Evolutionary conservation across 2,888 invertebrate genomes (phyloP), one percentile per base, ranked within the genome.

Genomic region (Eurytoma adleriae): DNA sequence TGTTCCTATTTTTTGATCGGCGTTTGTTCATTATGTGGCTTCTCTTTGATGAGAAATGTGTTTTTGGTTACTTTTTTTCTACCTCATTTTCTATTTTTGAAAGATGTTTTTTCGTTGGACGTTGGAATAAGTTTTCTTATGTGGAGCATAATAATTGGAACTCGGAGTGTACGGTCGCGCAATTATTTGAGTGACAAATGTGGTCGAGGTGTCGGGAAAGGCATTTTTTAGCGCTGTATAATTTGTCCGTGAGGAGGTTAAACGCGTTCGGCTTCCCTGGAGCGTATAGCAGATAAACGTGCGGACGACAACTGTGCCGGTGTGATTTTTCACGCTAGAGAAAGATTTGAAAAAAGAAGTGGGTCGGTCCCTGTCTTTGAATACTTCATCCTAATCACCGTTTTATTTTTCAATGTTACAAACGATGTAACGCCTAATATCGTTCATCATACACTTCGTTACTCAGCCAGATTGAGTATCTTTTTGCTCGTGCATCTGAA

Each of bases 201-300:
- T 40, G 40, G 40, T 59, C 40, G 40, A 40, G 40, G 40, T 40
- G 40, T 40, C 40, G 40, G 40, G 10, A 40, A 40, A 40, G 40
- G 40, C 40, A 40, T 40, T 40, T 40, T 40, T 40, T 40, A 40
- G 40, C 40, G 10, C 10, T 40, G 40, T 59, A 59, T 59, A 13
- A 24, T 18, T 24, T 18, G 20, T 24, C 24, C 59, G 24, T 7
- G 59, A 18, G 40, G 40, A 40, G 40, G 40, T 4, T 20, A 7
- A 30, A 4, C 76, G 78, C 80, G 84, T 84, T 86, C 83, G 79
- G 82, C 83, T 85, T 85, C 83, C 84, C 66, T 84, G 84, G 84
- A 86, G 86, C 85, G 85, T 78, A 83, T 83, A 85, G 82, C 79
- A 79, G 48, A 16, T n/a, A 64, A 18, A 64, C 4, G 13, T 12